Percentiles rank a stretch among this genome's conserved stretches.
Evolutionary conservation across 2,113 vertebrate species (phyloP).

Genomic region (Sigmodon hispidus): DNA sequence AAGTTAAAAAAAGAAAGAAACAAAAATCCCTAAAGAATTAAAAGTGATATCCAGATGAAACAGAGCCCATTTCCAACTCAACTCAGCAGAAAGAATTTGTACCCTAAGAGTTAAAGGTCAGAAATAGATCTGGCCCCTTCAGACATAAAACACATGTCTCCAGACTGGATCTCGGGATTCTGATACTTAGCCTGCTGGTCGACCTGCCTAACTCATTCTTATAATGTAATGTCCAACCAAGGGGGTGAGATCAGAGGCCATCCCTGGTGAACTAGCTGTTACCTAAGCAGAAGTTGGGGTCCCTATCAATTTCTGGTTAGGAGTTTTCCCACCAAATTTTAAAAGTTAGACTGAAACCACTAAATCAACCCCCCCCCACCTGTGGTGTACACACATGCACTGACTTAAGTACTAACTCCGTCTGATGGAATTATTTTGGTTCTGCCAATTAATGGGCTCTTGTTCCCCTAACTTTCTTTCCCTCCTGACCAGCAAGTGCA

Average conservation of each 20-base stretch:
- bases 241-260: background rate
- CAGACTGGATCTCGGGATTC: background rate
- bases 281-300: rapidly evolving
- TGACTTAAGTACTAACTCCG: background rate
- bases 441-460: background rate
- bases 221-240: rapidly evolving
- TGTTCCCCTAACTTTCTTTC: background rate
- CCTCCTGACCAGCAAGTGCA: background rate
- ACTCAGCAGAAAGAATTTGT: background rate
- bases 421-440: rapidly evolving
- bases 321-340: background rate
- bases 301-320: background rate
- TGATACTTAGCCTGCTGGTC: rapidly evolving
- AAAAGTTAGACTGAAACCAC: background rate
- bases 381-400: background rate
- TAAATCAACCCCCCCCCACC: background rate
- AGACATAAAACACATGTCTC: background rate
- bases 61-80: background rate
- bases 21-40: background rate
- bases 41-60: background rate
- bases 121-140: background rate
- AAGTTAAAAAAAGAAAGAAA: background rate
- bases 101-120: background rate
- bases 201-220: rapidly evolving
- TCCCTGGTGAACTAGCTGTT: rapidly evolving